A percentile compares a stretch with the other conserved stretches of the same genome.
phyloP scores from a whole-genome alignment of 2,797 vertebrate species.

The Crax fasciolata region DNA sequence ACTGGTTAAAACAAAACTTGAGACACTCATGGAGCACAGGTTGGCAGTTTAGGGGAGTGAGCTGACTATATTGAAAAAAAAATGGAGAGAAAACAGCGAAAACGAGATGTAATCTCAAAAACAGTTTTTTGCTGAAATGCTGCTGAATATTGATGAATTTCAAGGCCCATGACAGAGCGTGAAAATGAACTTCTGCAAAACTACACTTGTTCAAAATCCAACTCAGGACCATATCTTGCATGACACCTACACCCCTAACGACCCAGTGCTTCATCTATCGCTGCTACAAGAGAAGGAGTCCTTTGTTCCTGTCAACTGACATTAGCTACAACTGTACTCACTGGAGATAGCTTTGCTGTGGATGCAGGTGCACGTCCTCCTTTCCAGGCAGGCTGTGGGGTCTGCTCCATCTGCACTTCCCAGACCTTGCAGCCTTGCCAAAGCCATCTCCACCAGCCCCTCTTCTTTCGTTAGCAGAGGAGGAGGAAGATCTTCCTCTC shows the following conservation, averaged over 20 bases:
- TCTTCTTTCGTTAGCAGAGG: neutral
- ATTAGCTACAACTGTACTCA: neutral
- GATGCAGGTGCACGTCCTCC: accelerated
- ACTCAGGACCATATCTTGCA: neutral
- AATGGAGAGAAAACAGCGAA: conserved; percentile 1
- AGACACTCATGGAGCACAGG: conserved; percentile 32
- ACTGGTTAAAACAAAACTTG: conserved; percentile 46
- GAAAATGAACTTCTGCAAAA: conserved; percentile 51
- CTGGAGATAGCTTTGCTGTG: accelerated
- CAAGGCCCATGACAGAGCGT: neutral
- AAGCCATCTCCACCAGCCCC: neutral
- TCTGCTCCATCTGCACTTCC: neutral
- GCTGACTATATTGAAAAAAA: conserved; percentile 15
- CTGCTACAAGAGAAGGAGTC: neutral
- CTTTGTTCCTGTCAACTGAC: neutral
- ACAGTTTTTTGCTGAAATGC: neutral
- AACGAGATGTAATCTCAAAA: neutral
- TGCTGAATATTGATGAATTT: conserved; percentile 17
- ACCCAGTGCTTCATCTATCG: neutral
- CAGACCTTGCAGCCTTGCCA: accelerated
- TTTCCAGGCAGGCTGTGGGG: neutral
- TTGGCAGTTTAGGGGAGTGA: conserved; percentile 26
- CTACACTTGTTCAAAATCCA: neutral
- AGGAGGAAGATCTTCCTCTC: neutral
- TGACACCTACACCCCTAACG: neutral